Conservation (phyloP, 2,797 vertebrate genomes). For the Picus viridis region DNA sequence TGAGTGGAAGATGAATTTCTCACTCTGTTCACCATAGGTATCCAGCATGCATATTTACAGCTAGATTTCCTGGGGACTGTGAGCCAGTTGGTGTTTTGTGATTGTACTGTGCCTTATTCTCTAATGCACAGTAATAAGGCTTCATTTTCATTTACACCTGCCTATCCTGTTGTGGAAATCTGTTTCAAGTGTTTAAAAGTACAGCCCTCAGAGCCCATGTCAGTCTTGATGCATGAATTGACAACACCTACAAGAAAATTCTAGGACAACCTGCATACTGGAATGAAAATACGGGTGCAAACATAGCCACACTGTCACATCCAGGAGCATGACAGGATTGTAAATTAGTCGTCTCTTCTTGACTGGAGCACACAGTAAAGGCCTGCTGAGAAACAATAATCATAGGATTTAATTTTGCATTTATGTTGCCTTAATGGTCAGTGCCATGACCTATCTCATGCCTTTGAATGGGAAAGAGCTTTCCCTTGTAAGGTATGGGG, state of each 20-base stretch:
- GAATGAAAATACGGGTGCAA: not conserved
- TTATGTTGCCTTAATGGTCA: not conserved
- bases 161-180: not conserved
- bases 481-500: not conserved
- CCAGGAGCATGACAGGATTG: not conserved
- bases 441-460: not conserved
- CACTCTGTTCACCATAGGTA: not conserved
- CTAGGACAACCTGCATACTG: not conserved
- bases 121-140: not conserved
- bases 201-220: not conserved
- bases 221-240: not conserved
- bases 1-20: not conserved
- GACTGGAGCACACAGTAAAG: not conserved
- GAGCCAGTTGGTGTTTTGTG: not conserved
- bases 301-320: not conserved
- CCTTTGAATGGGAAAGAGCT: not conserved
- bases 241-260: not conserved
- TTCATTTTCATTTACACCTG: not conserved
- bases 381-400: not conserved
- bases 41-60: not conserved
- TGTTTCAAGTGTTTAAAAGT: not conserved
- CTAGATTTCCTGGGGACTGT: not conserved
- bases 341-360: conserved; percentile 19
- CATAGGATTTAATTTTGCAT: not conserved
- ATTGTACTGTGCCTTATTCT: not conserved